Base-by-base conservation (phyloP, 1,140 invertebrate species). In the Saccostrea echinata region DNA sequence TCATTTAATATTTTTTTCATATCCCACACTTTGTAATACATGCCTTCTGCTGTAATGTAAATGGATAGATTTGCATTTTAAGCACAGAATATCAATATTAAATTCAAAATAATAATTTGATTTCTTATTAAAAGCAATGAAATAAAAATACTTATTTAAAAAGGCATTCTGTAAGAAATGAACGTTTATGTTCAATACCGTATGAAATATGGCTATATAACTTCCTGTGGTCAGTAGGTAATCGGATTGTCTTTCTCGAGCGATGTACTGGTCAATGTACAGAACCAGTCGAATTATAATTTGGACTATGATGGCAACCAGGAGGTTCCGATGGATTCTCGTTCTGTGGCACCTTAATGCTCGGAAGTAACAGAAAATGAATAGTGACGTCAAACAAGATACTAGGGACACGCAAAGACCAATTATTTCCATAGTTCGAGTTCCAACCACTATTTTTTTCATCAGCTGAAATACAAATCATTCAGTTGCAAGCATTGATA, bases 301-400 rank as follows among this genome's bases (percentile, higher is more conserved):
- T 94, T 98, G 97, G 21, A 98, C 96, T 53, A 97, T 95, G 96
- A 98, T 98, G 0, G 98, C 97, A 2, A 97, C 96, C 93, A 98
- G 98, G 33, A 98, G 95, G 92, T 98, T 97, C 93, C 97, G 97
- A 93, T 98, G 98, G 85, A 98, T 98, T 85, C 97, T 96, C 3
- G 98, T 98, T 85, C 98, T 96, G 92, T 97, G 97, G 91, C 98
- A 98, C 87, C 97, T 96, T 51, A 98, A 94, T 71, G 97, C 97
- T 91, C 97, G 96, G 94, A 97, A 98, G 88, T 96, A 96, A 91
- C 96, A 97, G 94, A 98, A 98, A 86, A 98, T 97, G 53, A 96
- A 95, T 53, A 98, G 95, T 0, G 97, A 97, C 51, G 97, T 94
- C 8, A 97, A 94, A 33, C 98, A 94, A 0, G 97, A 96, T 55